Base-by-base conservation (phyloP, 1,140 invertebrate species). In the Psilanteris sp. region DNA sequence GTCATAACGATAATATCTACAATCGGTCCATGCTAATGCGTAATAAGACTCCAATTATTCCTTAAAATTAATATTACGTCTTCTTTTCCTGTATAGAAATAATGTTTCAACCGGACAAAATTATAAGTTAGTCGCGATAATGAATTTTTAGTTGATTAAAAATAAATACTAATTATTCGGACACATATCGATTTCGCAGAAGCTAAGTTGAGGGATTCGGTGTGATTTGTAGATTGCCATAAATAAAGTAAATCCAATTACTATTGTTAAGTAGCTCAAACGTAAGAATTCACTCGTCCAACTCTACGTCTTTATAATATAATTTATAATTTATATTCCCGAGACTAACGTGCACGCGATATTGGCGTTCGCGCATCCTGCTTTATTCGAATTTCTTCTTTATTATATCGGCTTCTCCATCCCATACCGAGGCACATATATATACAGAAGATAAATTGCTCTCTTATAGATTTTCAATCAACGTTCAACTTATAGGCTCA, bases 391-490 rank as follows among this genome's bases (percentile, higher is more conserved):
- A 64, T 46, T 73, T 73, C 50, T 64, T 62, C 55, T 61, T 37
- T 54, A 74, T 74, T 61, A 74, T 74, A 39, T 59, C 54, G 29
- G 32, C 54, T 55, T 66, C 46, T 32, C 32, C 37, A 32, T 31
- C 39, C 24, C 32, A 2, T 15, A 20, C 4, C 4, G 16, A 14
- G 29, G 39, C 54, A n/a, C 26, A 32, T 11, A 50, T 55, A 43
- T 66, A 55, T 14, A 32, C 46, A 5, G 27, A 74, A 74, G 71
- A 67, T 67, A 74, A 67, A 74, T 74, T 74, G 71, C 44, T 29
- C 36, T 29, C 44, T 73, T 73, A 73, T 73, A 66, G 70, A 74
- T 74, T 74, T 74, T 67, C 71, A 54, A 74, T 74, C 43, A 54
- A 37, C 50, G 50, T 50, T 57, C 59, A 31, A 73, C 46, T 50